Evolutionary conservation across 2,888 invertebrate genomes (phyloP), one percentile per base, ranked within the genome.

Genomic region (Synergus gifuensis): DNA sequence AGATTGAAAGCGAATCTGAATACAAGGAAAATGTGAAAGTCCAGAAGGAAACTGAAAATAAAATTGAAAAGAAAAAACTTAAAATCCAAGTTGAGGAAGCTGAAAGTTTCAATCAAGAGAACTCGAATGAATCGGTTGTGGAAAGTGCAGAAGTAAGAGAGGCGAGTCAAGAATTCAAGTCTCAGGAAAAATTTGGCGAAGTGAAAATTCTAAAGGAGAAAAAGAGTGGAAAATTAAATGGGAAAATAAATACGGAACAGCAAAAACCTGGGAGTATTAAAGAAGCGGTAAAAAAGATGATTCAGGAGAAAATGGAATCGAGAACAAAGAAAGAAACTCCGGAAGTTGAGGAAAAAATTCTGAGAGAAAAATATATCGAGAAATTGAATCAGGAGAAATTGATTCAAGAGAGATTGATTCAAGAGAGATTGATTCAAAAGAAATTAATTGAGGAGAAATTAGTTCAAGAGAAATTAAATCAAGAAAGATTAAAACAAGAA

Each of bases 301-400:
- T 91, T 66, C 89, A 90, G 83, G 89, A 93, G 86, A 94, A 94
- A 91, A 92, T 94, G 86, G 93, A 93, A 62, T 81, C 81, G n/a
- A 79, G 78, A 77, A 36, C 73, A n/a, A 81, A 80, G 9, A 87
- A 84, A 83, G 78, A 84, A 78, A 84, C 64, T 78, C n/a, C 84
- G 81, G 89, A 88, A 63, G 78, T n/a, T 79, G 67, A 85, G 46
- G 87, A 81, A 77, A 87, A 84, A 81, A 69, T 64, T 3, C 80
- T 89, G 88, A 81, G 89, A 87, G 40, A 79, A 67, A 80, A 79
- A 54, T 42, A 64, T 28, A 92, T 81, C 44, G 81, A 81, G 22
- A 28, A 79, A 14, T 49, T 18, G 28, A 28, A 28, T 28, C 28
- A 28, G 28, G 28, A 28, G 28, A 28, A 28, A 28, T 28, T 28